Base-by-base conservation (phyloP, 1,140 invertebrate species). In the Cyphomyrmex costatus region DNA sequence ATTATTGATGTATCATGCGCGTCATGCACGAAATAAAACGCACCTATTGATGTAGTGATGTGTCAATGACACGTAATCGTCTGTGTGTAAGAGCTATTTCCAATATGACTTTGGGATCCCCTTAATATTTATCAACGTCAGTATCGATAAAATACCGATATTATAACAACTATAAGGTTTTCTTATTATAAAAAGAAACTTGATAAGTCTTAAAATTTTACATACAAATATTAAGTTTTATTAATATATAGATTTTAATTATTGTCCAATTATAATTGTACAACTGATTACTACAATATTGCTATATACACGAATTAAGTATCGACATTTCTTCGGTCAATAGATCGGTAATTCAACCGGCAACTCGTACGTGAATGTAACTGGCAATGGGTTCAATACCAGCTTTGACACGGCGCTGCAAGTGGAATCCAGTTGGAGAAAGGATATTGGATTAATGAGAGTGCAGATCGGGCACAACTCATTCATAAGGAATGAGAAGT, bases 381-480 rank as follows among this genome's bases (percentile, higher is more conserved):
- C 97, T 10, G 97, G 98, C 12, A 99, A 99, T 92, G 96, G 95
- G 92, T 98, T 98, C 92, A 97, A 97, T 85, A 96, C 96, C 33
- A 97, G 98, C 88, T 92, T 96, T 2, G 96, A 97, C 88, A 97
- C 97, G 76, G 97, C 97, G 1, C 93, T 99, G 49, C 97, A 98
- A 93, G 96, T 98, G 71, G 96, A 97, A 79, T 97, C 97, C 0
- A 98, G 98, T 93, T 98, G 98, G 97, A 95, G 95, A 70, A 94
- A 95, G n/a, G 94, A 95, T 4, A 93, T 93, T 56, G 96, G 96
- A 86, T 90, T 96, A 21, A 93, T 97, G 16, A 96, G 96, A 86
- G 94, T 99, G 42, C 97, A 98, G 95, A 97, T 99, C 86, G 98
- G 98, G 0, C 97, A 99, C 92, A 99, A 99, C 93, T 95, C 96